Percentiles rank a stretch among this genome's conserved stretches.
Conservation (phyloP, 2,113 vertebrate genomes). For the Zingel zingel region DNA sequence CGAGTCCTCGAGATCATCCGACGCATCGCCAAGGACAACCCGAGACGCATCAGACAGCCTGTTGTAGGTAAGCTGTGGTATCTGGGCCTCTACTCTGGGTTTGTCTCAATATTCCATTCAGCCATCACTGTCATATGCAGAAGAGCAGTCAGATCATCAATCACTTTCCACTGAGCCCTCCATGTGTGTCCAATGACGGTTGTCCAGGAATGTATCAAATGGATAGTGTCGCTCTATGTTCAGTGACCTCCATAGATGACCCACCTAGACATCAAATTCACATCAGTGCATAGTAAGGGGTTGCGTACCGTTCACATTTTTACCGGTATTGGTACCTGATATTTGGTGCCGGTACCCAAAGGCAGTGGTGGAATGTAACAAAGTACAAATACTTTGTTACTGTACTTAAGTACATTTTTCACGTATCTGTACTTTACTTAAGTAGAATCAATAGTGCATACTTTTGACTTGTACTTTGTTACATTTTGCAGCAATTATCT, state of each 20-base stretch:
- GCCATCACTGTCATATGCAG: not conserved
- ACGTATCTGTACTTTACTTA: no score
- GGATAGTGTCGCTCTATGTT: not conserved
- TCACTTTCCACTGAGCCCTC: not conserved
- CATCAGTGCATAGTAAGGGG: no score
- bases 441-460: no score
- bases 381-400: no score
- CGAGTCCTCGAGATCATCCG: slow-evolving; percentile 89
- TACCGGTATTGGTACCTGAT: no score
- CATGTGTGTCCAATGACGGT: not conserved
- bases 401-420: no score
- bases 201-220: not conserved
- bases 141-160: not conserved
- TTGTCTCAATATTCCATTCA: not conserved
- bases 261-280: not conserved
- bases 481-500: no score
- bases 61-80: slow-evolving; percentile 84
- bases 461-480: no score
- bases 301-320: no score
- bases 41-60: slow-evolving; percentile 68
- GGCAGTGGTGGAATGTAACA: no score
- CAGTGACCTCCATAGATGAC: not conserved
- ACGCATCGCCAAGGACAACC: slow-evolving; percentile 82
- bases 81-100: not conserved
- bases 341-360: no score